These are phyloP conservation scores for Dallia pectoralis DNA, from an alignment of 2,797 vertebrate species.

Conservation along the genomic window DNA sequence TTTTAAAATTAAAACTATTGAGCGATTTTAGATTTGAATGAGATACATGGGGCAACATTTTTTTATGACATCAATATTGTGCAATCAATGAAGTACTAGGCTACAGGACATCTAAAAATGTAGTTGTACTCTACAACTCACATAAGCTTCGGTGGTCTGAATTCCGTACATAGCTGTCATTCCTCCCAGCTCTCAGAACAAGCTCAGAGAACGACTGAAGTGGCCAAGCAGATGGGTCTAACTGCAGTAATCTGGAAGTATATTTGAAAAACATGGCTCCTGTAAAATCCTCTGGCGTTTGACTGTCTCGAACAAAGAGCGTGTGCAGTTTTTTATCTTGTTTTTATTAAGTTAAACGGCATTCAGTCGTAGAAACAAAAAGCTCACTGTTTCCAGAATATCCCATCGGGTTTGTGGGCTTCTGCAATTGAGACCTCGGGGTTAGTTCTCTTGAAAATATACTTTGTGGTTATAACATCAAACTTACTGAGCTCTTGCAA, in stretches of 20 bases:
- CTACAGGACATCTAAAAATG: too few relatives aligned
- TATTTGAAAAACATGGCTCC: neutral
- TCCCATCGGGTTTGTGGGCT: neutral
- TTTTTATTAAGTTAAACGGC: neutral
- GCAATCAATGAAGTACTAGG: too few relatives aligned
- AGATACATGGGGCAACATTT: neutral
- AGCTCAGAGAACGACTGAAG: neutral
- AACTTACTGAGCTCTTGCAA: neutral
- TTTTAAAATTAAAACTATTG: too few relatives aligned
- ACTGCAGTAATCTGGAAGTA: neutral
- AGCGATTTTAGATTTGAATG: neutral
- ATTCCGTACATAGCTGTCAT: constrained; percentile 10
- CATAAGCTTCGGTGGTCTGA: neutral
- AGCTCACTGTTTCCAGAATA: neutral
- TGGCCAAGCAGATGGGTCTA: neutral
- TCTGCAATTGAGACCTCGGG: neutral
- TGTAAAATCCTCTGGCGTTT: neutral
- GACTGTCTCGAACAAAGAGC: neutral
- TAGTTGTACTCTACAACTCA: neutral
- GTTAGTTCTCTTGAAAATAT: neutral
- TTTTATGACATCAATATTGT: neutral
- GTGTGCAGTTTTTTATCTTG: neutral
- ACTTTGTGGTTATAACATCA: neutral
- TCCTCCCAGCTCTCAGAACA: neutral
- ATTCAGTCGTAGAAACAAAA: neutral